A percentile compares a stretch with the other conserved stretches of the same genome.
Conservation (phyloP, 2,888 invertebrate species). For the Torymus texanus region DNA sequence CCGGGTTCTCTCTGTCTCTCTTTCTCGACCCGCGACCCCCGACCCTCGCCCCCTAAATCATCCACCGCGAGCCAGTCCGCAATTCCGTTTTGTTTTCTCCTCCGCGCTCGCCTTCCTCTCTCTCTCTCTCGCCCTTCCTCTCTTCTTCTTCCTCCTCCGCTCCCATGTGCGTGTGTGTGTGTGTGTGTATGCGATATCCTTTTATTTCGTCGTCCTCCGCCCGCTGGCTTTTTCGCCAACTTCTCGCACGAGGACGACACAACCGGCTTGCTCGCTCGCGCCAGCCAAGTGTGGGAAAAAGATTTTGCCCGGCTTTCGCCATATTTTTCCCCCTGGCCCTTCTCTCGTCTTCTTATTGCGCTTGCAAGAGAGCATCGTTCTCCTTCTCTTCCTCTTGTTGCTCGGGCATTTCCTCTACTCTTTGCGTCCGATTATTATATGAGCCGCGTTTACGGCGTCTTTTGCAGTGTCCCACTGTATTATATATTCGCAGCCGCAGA, state of each 20-base stretch:
- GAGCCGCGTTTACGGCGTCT: constrained; percentile 15
- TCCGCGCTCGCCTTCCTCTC: constrained; percentile 44
- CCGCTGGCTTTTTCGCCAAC: constrained; percentile 18
- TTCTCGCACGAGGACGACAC: constrained; percentile 35
- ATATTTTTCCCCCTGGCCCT: constrained; percentile 30
- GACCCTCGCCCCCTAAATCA: constrained; percentile 75
- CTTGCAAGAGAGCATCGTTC: constrained; percentile 1
- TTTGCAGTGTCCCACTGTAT: neutral
- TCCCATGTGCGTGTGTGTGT: neutral
- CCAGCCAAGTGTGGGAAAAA: constrained; percentile 62
- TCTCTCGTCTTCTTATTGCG: neutral
- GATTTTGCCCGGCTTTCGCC: constrained; percentile 54
- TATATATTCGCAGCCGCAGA: neutral
- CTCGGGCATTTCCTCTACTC: neutral
- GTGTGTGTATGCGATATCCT: too few species aligned
- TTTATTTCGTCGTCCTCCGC: neutral
- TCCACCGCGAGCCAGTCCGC: constrained; percentile 69
- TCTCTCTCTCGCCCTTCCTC: neutral
- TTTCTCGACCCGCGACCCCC: constrained; percentile 74
- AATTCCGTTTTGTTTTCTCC: constrained; percentile 74
- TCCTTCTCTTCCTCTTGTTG: constrained; percentile 19
- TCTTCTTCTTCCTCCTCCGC: constrained; percentile 14
- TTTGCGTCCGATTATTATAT: constrained; percentile 22
- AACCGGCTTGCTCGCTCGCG: constrained; percentile 33
- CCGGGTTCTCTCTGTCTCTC: constrained; percentile 59